These are phyloP conservation scores for Odontomyia ornata DNA, from an alignment of 2,888 invertebrate genomes.

Conservation along the genomic window DNA sequence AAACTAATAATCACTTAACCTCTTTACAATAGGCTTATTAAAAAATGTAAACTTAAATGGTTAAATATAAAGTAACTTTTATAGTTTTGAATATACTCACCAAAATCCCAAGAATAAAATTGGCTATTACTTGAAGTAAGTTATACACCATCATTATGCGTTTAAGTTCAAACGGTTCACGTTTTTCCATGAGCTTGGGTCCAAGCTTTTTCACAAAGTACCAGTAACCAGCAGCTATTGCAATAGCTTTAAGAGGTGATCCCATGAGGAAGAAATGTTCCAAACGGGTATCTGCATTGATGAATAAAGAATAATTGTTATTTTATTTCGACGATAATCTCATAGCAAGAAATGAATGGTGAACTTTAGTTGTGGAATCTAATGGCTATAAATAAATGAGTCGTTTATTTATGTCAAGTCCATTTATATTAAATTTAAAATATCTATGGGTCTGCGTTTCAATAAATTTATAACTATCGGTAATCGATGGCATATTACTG, in stretches of 20 bases:
- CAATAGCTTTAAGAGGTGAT: constrained; percentile 70
- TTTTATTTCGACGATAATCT: not conserved
- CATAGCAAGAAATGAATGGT: too few species aligned
- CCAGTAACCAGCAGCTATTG: constrained; percentile 69
- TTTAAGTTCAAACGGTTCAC: constrained; percentile 71
- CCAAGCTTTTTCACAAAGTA: constrained; percentile 75
- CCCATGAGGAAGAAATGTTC: constrained; percentile 72
- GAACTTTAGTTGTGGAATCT: not conserved
- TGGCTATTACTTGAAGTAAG: constrained; percentile 70
- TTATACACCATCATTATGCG: constrained; percentile 73
- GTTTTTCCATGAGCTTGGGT: constrained; percentile 74
- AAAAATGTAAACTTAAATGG: too few species aligned
- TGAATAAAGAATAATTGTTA: not conserved
- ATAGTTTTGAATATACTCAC: too few species aligned
- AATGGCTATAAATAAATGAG: not conserved
- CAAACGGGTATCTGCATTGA: constrained; percentile 69
- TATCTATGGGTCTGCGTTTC: too few species aligned
- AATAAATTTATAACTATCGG: too few species aligned
- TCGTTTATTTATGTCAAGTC: too few species aligned
- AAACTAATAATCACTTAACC: too few species aligned
- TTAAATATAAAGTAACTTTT: too few species aligned
- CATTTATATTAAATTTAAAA: too few species aligned
- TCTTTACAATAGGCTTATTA: too few species aligned
- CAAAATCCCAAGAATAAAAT: constrained; percentile 60
- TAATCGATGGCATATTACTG: too few species aligned